These are phyloP conservation scores for Drosophila mayaguana DNA, from an alignment of 2,888 invertebrate genomes.

Conservation along the genomic window DNA sequence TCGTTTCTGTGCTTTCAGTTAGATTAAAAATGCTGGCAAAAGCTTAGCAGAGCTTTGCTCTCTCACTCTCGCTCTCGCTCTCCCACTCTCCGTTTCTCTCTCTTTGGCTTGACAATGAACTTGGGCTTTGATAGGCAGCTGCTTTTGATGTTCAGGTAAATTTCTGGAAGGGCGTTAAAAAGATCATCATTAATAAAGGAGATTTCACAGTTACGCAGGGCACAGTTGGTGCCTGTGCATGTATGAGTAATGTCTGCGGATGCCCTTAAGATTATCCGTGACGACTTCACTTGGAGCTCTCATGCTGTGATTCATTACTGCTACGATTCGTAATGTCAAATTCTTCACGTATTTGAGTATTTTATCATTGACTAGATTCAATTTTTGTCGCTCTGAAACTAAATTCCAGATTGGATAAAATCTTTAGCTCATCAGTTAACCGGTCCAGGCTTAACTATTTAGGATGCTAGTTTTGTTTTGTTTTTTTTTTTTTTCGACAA, in stretches of 20 bases:
- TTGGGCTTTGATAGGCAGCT: conserved; percentile 43
- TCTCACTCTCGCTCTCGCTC: conserved; percentile 11
- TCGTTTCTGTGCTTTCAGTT: conserved; percentile 32
- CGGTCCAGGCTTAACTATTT: neutral
- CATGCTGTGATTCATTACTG: conserved; percentile 43
- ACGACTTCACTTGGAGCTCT: conserved; percentile 24
- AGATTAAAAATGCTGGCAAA: conserved; percentile 27
- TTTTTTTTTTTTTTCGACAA: neutral
- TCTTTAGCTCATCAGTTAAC: neutral
- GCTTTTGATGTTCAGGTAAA: conserved; percentile 34
- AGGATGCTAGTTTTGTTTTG: neutral
- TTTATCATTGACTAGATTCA: neutral
- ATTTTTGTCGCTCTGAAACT: neutral
- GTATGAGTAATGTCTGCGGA: conserved; percentile 55
- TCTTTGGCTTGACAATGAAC: conserved; percentile 63
- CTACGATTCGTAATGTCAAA: conserved; percentile 6
- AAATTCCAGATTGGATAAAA: neutral
- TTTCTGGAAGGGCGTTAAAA: conserved; percentile 24
- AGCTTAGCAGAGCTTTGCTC: conserved; percentile 46
- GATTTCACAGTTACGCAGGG: conserved; percentile 11
- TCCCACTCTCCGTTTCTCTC: neutral
- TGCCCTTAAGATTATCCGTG: conserved; percentile 47
- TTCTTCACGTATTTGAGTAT: neutral
- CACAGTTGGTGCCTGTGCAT: neutral
- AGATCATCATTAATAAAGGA: conserved; percentile 22